Conservation (phyloP, 2,888 invertebrate genomes). For the Tachina grossa region DNA sequence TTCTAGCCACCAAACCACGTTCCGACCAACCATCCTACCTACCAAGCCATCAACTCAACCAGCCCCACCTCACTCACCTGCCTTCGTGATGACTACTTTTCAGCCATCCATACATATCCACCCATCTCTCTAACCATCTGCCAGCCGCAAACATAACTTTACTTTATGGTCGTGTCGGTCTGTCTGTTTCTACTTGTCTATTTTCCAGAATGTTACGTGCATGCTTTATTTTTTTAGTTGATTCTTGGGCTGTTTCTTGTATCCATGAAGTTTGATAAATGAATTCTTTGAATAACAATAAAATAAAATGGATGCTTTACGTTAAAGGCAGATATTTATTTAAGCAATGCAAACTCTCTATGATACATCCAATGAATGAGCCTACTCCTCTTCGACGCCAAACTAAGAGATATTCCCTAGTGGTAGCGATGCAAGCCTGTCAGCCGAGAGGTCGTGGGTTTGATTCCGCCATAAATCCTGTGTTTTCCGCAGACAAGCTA, state of each 20-base stretch:
- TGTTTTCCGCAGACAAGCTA: too few relatives aligned
- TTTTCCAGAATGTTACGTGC: constrained; percentile 56
- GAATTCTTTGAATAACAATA: background rate
- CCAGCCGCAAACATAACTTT: constrained; percentile 68
- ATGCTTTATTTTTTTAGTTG: constrained; percentile 12
- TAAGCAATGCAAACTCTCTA: background rate
- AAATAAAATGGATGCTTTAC: background rate
- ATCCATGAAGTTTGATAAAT: constrained; percentile 6
- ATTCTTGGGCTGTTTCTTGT: constrained; percentile 5
- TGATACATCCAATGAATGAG: background rate
- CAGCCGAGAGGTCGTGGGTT: too few relatives aligned
- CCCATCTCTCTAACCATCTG: constrained; percentile 54
- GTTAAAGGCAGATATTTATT: too few relatives aligned
- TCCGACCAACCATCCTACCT: constrained; percentile 37
- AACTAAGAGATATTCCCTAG: too few relatives aligned
- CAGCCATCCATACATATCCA: constrained; percentile 41
- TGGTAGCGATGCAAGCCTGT: too few relatives aligned
- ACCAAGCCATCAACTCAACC: constrained; percentile 35
- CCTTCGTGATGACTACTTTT: background rate
- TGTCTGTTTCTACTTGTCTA: constrained; percentile 44
- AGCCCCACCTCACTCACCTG: constrained; percentile 36
- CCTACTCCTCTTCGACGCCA: too few relatives aligned
- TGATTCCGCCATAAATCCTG: too few relatives aligned
- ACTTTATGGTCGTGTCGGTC: constrained; percentile 61
- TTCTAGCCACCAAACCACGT: constrained; percentile 54